Evolutionary conservation across 2,888 invertebrate species (phyloP).

Genomic region (Drosophila picticornis): DNA sequence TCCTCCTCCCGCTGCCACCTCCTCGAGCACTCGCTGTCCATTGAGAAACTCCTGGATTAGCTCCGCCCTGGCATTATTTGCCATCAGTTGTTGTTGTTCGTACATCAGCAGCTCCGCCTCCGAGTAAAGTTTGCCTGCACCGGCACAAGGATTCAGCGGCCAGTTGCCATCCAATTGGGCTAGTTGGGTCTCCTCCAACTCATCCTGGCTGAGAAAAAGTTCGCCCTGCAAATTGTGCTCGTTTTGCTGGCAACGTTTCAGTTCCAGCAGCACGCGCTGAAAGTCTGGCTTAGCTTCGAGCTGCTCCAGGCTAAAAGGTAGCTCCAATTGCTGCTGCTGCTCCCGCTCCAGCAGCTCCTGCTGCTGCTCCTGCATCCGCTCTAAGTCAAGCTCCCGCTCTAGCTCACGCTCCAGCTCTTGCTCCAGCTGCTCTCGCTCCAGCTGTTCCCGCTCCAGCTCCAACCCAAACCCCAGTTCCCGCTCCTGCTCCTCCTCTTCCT

Average conservation of each 20-base stretch:
- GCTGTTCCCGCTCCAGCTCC: not conserved
- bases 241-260: not conserved
- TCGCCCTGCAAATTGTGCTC: not conserved
- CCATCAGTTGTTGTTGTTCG: conserved; percentile 71
- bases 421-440: not conserved
- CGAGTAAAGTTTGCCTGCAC: conserved; percentile 54
- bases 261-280: not conserved
- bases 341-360: not conserved
- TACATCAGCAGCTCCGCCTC: conserved; percentile 73
- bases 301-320: not conserved
- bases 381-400: not conserved
- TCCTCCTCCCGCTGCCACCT: conserved; percentile 43
- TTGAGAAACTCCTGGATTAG: conserved; percentile 74
- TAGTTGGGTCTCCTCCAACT: not conserved
- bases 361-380: not conserved
- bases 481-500: conserved; percentile 47
- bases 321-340: not conserved
- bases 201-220: conserved; percentile 18
- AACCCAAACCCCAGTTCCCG: conserved; percentile 13
- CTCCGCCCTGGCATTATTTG: conserved; percentile 75
- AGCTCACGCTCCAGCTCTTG: not conserved
- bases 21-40: conserved; percentile 56
- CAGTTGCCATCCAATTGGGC: not conserved
- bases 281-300: not conserved
- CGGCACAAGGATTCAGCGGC: not conserved